Evolutionary conservation across 2,113 vertebrate species (phyloP), one percentile per base, ranked within the genome.

Genomic region (Anolis sagrei): DNA sequence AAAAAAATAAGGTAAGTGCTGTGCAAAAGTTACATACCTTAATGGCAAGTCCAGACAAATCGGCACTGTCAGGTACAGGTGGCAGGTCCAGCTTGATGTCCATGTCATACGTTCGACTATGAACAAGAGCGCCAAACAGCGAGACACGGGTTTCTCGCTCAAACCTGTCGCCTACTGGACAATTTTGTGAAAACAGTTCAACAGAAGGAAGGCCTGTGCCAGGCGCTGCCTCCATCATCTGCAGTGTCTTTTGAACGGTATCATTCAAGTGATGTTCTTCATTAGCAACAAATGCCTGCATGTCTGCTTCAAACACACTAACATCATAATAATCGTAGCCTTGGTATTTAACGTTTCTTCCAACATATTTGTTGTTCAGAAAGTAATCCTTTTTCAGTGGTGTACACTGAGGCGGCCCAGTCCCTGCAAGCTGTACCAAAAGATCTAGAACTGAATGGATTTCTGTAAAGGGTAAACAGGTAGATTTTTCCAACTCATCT

Each of bases 41-140:
- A 91, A 99, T 98, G 36, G 96, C 95, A 82, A 99, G 95, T 16
- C 98, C 99, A 27, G 97, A 98, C 44, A 99, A 89, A 89, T 99
- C 98, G 11, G 97, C 97, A 61, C 95, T 97, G 92, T 98, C 97
- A 29, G 98, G 98, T 78, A 99, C 94, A 0, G 98, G 98, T 0
- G 98, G 99, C 6, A 99, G 86, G 92, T 99, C 98, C 94, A 99
- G 75, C 81, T 96, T 97, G 88, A 99, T 97, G 70, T 99, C 98
- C 94, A 99, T 95, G 79, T 99, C 98, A 9, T 96, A 95, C 0
- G 99, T 97, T 7, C 97, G 97, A 83, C 97, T 98, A 87, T 98
- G 98, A 51, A 98, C 97, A 5, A 99, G 97, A 5, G 98, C 99
- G 79, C 99, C 98, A 1, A 99, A 99, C 68, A 99, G 97, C 0